Base-by-base conservation (phyloP, 2,113 vertebrate species). In the Semicossyphus pulcher region DNA sequence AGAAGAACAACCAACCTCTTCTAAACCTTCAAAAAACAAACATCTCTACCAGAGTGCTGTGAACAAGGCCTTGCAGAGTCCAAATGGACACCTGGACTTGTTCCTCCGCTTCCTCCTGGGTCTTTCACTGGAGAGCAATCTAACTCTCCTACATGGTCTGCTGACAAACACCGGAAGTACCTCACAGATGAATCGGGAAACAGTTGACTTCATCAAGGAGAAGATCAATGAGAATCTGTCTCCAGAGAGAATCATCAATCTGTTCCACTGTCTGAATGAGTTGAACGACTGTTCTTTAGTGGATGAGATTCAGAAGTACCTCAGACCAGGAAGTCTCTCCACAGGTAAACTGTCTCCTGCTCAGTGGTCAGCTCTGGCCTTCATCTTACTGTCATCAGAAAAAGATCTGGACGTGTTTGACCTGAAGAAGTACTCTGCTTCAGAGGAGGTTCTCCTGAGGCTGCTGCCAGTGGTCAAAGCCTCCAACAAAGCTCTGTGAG, bases 281-380 rank as follows among this genome's bases (percentile, higher is more conserved):
- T 44, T 80, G 29, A 74, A 74, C 10, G 64, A 80, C 4, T 0
- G 5, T 21, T 76, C 44, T 58, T 53, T 75, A 3, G 53, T 58
- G 16, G 61, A 75, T 26, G 20, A 62, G 18, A 68, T 80, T 21
- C 48, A 70, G 31, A 59, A 58, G 31, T 60, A 0, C 53, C 31
- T 81, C 54, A 71, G 32, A 4, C 71, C 78, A 41, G 66, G 66
- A 49, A 18, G 53, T 29, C 61, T 81, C 10, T 66, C 72, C 41
- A 67, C 48, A 14, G 21, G 61, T 9, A 4, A 65, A 31, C 60
- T 82, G 1, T 72, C 57, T 32, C 56, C 57, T n/a, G 25, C 57
- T 62, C 74, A 78, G 52, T 81, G 72, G 78, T 81, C 78, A 10
- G 66, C 78, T 60, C 28, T 81, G 32, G 54, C 3, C 21, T 76